Base-by-base conservation (phyloP, 2,888 invertebrate species). In the Anticlea derivata region DNA sequence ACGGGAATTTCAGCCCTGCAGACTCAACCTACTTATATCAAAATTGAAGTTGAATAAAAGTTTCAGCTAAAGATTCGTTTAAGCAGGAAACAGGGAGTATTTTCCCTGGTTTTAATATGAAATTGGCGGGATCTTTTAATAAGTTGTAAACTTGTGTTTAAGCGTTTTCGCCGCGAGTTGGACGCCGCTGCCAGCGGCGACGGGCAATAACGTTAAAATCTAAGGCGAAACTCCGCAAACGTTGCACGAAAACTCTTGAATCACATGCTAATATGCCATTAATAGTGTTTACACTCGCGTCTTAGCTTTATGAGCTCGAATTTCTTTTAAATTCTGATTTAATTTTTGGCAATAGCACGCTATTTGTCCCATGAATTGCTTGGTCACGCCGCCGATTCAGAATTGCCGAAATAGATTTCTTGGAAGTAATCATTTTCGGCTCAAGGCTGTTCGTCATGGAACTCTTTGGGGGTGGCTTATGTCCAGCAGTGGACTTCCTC, bases 161-260 rank as follows among this genome's bases (percentile, higher is more conserved):
- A 80, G 78, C 75, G 79, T 73, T 75, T 77, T 51, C 50, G 24
- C 75, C 73, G 75, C 73, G 70, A 83, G 77, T 84, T 81, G 73
- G 78, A 77, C 73, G 74, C 71, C 69, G 71, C 73, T 57, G 70
- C 75, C 68, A 73, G 67, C 70, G 75, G 77, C 78, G 79, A 76
- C 80, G 75, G 74, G 79, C 86, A 86, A 89, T 88, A 84, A 87
- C 83, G 85, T 88, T 87, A 89, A 88, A 86, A 86, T 82, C 76
- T 81, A 78, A 81, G 74, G 70, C 71, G 75, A 73, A 81, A 83
- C 83, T 82, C 80, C 58, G 73, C 75, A 70, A 73, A 75, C 70
- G 64, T 50, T 73, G 69, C 73, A 71, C 72, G 68, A 68, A 68
- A 67, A 70, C 72, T 75, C 78, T 81, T 79, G 78, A 81, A 83